Base-by-base conservation (phyloP, 2,797 vertebrate species). In the Sphaeramia orbicularis region DNA sequence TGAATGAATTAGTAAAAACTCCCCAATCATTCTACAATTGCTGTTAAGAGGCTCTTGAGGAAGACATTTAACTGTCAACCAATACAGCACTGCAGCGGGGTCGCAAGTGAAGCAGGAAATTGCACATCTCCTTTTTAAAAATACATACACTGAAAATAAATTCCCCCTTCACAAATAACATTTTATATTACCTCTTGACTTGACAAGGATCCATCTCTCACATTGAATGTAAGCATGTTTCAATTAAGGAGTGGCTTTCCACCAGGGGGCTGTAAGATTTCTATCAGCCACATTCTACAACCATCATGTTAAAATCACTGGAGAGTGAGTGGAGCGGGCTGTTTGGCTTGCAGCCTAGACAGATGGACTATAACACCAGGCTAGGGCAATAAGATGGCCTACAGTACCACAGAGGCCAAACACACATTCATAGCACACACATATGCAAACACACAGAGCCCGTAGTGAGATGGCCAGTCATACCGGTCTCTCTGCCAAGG, bases 341-440 rank as follows among this genome's bases (percentile, higher is more conserved):
- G 61, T 49, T 86, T 91, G 91, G 91, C 84, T 45, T 18, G 38
- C 75, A 59, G 88, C 91, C 89, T 64, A 47, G 78, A 91, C 89
- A 90, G 89, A 92, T 89, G 91, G 89, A 89, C 76, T 57, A 54
- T 62, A 86, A 88, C 86, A 85, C 86, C 82, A 75, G 83, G 81
- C 81, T 57, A 67, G 75, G 80, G 77, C 86, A 79, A 71, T 74
- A 86, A 85, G 80, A 85, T 67, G 78, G 79, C 79, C 76, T 66
- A 41, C 69, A 81, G 81, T 71, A 65, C 62, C 10, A 36, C 35
- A 61, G 71, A 48, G 60, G 78, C 65, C 79, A 76, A 76, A 74
- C 69, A 71, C 82, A 79, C 73, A 55, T 77, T 65, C 14, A 43
- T 14, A 64, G 67, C 74, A 76, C 32, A 35, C 76, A 73, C 62